Base-by-base conservation (phyloP, 2,797 vertebrate genomes). In the Enteromius afrohamiltoni region DNA sequence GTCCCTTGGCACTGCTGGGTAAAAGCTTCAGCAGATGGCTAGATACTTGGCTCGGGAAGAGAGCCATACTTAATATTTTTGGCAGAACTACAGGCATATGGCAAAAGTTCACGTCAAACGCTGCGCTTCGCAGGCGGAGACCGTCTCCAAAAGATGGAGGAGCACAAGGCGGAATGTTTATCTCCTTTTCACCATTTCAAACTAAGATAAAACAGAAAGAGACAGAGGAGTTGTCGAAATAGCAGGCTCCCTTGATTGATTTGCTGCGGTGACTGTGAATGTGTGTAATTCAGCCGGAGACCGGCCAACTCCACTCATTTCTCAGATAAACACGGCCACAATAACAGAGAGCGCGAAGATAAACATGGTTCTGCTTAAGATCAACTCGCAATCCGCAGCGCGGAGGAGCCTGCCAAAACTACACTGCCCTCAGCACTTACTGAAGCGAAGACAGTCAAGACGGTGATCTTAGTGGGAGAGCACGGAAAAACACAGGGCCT, bases 11-110 rank as follows among this genome's bases (percentile, higher is more conserved):
- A 89, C 88, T 86, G 89, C 89, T 90, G 91, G 92, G 93, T 93
- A 94, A 94, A 93, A 92, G 91, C 92, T 93, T 93, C 88, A 94
- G 92, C 94, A 94, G 94, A 95, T 95, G 94, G 93, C 91, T 93
- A 91, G 92, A 94, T 92, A 92, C 92, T 94, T 94, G 94, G 93
- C 92, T 60, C 77, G 67, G 88, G 91, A 94, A 94, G 90, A 94
- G 90, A 94, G 91, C 90, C 86, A 90, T 90, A 90, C 89, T 90
- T 93, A 93, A 93, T 92, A 92, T 92, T 92, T 91, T 92, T 93
- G 93, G 93, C 93, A 93, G 91, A 90, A 90, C 91, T 91, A 91
- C 92, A 92, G 91, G 93, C 92, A 92, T 91, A 93, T 91, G 92
- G 92, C 90, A 91, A 93, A 93, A 91, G 93, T 93, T 94, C 90